phyloP scores from a whole-genome alignment of 2,797 vertebrate species.

The Poecile montanus region DNA sequence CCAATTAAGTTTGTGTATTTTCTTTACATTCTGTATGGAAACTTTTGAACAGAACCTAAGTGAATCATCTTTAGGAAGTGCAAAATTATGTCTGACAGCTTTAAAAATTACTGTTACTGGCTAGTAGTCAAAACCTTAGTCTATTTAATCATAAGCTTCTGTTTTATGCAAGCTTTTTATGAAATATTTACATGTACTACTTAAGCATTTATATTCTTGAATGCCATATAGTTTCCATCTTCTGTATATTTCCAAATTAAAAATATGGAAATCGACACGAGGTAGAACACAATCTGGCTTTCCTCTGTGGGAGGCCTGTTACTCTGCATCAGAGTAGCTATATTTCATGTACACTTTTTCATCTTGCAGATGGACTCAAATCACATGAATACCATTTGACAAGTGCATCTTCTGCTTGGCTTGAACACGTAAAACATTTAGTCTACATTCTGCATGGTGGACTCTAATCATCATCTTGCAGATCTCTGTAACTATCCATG shows the following conservation, averaged over 20 bases:
- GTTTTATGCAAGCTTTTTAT: not conserved
- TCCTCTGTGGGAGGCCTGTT: not conserved
- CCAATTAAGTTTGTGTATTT: not conserved
- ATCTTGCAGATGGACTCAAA: not conserved
- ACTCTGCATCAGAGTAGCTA: not conserved
- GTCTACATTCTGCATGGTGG: not conserved
- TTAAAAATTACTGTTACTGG: not conserved
- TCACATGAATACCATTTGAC: not conserved
- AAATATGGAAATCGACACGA: not conserved
- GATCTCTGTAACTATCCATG: not conserved
- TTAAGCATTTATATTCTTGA: not conserved
- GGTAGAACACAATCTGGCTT: not conserved
- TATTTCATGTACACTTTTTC: not conserved
- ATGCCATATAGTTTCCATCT: not conserved
- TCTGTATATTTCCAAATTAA: not conserved
- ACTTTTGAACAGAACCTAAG: not conserved
- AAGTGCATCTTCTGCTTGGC: not conserved
- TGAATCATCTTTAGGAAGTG: not conserved
- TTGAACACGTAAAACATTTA: not conserved
- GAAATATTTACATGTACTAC: not conserved
- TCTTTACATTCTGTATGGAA: not conserved
- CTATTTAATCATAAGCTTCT: not conserved
- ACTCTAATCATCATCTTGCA: accelerated
- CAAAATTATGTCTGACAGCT: not conserved
- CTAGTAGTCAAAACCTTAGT: not conserved